These are phyloP conservation scores for Clanis bilineata DNA, from an alignment of 2,888 invertebrate genomes.

Conservation along the genomic window DNA sequence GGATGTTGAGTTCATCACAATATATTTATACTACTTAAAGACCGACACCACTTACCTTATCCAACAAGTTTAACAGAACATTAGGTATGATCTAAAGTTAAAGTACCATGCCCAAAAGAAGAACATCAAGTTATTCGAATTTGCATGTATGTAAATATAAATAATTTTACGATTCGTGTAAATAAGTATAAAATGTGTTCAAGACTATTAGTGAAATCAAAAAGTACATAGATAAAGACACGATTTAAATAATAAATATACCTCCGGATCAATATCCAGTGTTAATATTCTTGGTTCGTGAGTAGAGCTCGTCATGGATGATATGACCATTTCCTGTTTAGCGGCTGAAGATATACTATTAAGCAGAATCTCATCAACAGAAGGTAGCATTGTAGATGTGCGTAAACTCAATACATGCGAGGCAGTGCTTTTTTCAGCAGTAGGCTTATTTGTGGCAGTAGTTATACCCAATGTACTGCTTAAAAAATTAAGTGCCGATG, in stretches of 20 bases:
- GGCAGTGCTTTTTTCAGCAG: constrained; percentile 79
- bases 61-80: constrained; percentile 20
- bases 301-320: constrained; percentile 77
- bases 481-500: constrained; percentile 79
- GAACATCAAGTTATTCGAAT: not conserved
- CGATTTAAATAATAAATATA: constrained; percentile 71
- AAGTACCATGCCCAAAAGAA: constrained; percentile 31
- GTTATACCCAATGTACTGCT: constrained; percentile 76
- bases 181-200: constrained; percentile 18
- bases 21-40: constrained; percentile 21
- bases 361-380: constrained; percentile 83
- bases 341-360: constrained; percentile 83
- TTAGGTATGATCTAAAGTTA: constrained; percentile 24
- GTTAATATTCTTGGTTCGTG: constrained; percentile 82
- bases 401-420: constrained; percentile 81
- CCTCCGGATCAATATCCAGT: constrained; percentile 84
- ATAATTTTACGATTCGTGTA: constrained; percentile 23
- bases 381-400: constrained; percentile 82
- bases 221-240: constrained; percentile 43
- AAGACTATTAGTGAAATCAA: constrained; percentile 30
- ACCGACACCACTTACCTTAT: constrained; percentile 68
- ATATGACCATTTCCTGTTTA: constrained; percentile 82
- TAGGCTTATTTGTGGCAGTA: constrained; percentile 69
- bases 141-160: constrained; percentile 20
- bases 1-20: constrained; percentile 9